phyloP scores from a whole-genome alignment of 2,113 vertebrate genomes.

The Bujurquina vittata region DNA sequence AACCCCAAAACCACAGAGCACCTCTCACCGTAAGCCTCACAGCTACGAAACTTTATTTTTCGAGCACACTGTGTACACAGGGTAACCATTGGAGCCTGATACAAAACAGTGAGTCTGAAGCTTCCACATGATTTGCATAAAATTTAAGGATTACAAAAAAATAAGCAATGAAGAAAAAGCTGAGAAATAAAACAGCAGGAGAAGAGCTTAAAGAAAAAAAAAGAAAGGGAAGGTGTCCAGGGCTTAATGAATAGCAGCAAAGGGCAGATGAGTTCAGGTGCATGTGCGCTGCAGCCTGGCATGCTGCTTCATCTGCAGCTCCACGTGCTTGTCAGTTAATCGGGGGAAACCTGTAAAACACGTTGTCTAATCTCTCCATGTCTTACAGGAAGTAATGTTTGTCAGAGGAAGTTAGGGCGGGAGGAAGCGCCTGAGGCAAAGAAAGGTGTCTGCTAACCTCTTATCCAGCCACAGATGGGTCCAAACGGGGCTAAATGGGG shows the following conservation, averaged over 20 bases:
- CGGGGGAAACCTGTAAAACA: conserved; percentile 64
- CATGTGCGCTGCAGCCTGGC: background rate
- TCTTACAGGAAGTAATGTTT: conserved; percentile 68
- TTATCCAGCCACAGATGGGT: conserved; percentile 43
- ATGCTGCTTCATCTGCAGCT: conserved; percentile 22
- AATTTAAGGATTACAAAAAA: background rate
- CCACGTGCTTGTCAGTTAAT: conserved; percentile 37
- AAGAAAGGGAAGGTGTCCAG: background rate
- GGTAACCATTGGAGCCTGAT: background rate
- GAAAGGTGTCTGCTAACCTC: conserved; percentile 70
- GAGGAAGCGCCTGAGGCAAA: conserved; percentile 59
- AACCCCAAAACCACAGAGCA: conserved; percentile 24
- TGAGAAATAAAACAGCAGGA: background rate
- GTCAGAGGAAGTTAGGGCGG: conserved; percentile 64
- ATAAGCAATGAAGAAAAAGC: background rate
- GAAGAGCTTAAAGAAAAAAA: background rate
- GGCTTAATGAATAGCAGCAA: background rate
- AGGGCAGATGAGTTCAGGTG: background rate
- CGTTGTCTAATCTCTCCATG: conserved; percentile 60
- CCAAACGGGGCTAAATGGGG: background rate
- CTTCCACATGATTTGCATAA: background rate
- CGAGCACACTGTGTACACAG: background rate
- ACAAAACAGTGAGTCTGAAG: background rate
- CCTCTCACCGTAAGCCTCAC: background rate
- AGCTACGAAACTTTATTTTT: background rate